Evolutionary conservation across 1,140 invertebrate species (phyloP).

Genomic region (Heliothis subflexa): DNA sequence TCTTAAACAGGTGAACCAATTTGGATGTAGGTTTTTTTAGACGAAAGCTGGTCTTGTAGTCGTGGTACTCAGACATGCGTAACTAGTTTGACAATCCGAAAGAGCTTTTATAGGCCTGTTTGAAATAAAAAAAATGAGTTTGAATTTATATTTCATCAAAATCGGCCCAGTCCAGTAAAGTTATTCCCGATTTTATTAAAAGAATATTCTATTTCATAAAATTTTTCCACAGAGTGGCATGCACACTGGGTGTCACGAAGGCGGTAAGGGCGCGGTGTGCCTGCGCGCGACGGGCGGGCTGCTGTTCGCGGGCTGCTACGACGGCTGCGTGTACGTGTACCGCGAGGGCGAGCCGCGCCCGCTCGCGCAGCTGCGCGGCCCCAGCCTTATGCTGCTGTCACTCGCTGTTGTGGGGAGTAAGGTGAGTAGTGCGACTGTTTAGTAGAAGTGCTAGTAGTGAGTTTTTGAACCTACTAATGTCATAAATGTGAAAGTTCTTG

Average conservation of each 20-base stretch:
- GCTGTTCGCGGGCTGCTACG: conserved; percentile 90
- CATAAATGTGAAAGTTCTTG: too few relatives aligned
- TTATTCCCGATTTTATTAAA: not conserved
- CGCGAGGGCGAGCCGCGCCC: conserved; percentile 84
- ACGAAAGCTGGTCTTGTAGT: too few relatives aligned
- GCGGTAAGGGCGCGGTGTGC: conserved; percentile 89
- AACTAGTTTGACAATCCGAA: too few relatives aligned
- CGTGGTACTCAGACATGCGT: too few relatives aligned
- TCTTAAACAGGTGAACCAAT: too few relatives aligned
- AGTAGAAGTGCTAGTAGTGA: not conserved
- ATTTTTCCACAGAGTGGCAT: conserved; percentile 86
- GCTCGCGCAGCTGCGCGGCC: conserved; percentile 87
- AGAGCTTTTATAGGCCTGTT: too few relatives aligned
- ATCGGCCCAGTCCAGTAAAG: not conserved
- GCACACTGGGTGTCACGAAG: conserved; percentile 86
- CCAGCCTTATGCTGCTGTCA: conserved; percentile 88
- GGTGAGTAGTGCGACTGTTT: conserved; percentile 69
- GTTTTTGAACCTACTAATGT: too few relatives aligned
- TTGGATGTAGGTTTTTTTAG: too few relatives aligned
- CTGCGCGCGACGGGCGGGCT: conserved; percentile 87
- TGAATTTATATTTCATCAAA: too few relatives aligned
- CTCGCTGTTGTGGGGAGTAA: conserved; percentile 88
- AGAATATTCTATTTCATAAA: conserved; percentile 15
- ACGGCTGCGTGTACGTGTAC: conserved; percentile 90
- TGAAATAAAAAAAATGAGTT: too few relatives aligned